Evolutionary conservation across 2,113 vertebrate genomes (phyloP), one percentile per base, ranked within the genome.

Genomic region (Misgurnus mizolepis): DNA sequence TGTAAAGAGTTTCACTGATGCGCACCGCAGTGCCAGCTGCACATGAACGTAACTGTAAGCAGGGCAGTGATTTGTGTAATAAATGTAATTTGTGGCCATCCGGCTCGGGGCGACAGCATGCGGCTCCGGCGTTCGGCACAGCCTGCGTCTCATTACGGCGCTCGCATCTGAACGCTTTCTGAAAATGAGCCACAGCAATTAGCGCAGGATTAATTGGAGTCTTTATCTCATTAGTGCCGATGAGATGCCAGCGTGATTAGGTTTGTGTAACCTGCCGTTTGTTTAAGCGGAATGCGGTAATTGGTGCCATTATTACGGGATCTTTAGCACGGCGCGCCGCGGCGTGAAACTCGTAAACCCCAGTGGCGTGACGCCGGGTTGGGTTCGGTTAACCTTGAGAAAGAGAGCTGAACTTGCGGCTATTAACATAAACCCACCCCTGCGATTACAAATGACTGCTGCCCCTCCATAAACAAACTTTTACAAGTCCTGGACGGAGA

Each of bases 171-270:
- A 94, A 95, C 96, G 95, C 96, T 95, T 90, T 94, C 94, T 91
- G 94, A 94, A 96, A 96, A 96, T 91, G 93, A 92, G 94, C 95
- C 94, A 91, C 94, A 92, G 94, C 96, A 97, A 97, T 99, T 98
- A 98, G 96, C 95, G 94, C 95, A 95, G 96, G 97, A 99, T 99
- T 99, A 98, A 99, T 98, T 98, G 95, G 95, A 95, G 96, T 97
- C 96, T 99, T 98, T 98, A 99, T 97, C 96, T 98, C 96, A 96
- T 98, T 98, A 99, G 96, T 93, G 96, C 95, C 96, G 95, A 97
- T 98, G 95, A 95, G 97, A 98, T 98, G 96, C 95, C 95, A 94
- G 95, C 95, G 96, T 98, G 96, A 99, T 98, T 96, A 98, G 97
- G 94, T 97, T 97, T 96, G 95, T 92, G 86, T 93, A 94, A 92